Percentiles rank a stretch among this genome's conserved stretches.
Evolutionary conservation across 2,888 invertebrate genomes (phyloP).

Genomic region (Ophonus ardosiacus): DNA sequence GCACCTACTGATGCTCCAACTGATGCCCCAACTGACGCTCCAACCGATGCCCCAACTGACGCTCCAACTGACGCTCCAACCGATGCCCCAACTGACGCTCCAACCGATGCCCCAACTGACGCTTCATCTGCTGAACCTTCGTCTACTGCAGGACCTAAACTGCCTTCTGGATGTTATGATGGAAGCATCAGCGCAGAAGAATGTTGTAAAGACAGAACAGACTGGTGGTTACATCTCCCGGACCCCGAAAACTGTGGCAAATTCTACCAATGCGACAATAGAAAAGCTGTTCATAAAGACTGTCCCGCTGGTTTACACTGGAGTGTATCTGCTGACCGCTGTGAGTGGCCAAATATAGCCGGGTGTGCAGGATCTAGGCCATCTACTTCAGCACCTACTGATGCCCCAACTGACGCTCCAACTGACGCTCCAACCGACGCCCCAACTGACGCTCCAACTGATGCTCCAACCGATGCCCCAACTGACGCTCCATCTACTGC

Average conservation of each 20-base stretch:
- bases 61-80: neutral
- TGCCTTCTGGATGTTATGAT: constrained; percentile 5
- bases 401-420: too few relatives aligned
- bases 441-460: too few relatives aligned
- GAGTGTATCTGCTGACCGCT: constrained; percentile 14
- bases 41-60: neutral
- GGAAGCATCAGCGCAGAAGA: neutral
- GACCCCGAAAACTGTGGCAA: constrained; percentile 18
- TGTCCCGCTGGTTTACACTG: constrained; percentile 58
- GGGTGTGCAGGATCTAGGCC: neutral
- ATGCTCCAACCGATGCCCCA: neutral
- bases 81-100: neutral
- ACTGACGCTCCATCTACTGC: neutral
- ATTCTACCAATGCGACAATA: constrained; percentile 58
- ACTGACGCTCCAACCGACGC: too few relatives aligned
- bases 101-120: too few relatives aligned
- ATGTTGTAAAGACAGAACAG: neutral
- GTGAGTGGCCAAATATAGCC: constrained; percentile 11
- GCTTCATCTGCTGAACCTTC: neutral
- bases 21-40: neutral
- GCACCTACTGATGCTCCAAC: neutral
- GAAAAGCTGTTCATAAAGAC: constrained; percentile 22
- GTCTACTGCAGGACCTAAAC: neutral
- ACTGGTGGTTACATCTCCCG: constrained; percentile 46
- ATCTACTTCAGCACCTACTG: neutral